Evolutionary conservation across 1,140 invertebrate species (phyloP), one percentile per base, ranked within the genome.

Genomic region (Leptonema lineaticorne): DNA sequence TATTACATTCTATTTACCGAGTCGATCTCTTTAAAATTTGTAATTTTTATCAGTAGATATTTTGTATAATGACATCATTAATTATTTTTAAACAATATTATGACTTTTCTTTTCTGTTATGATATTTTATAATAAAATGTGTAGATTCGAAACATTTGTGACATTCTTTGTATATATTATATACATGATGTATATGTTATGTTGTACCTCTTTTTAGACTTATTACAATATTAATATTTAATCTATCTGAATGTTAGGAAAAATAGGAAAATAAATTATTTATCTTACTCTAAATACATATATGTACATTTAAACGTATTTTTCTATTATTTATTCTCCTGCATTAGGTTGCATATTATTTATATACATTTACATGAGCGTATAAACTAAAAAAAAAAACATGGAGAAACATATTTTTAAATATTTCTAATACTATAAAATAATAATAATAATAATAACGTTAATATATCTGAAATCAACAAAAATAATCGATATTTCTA

Each of bases 211-310:
- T 45, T 50, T 50, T 24, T 66, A 66, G 48, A 66, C 29, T 56
- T 66, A 66, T 57, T 46, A 27, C 53, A 58, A 37, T 66, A 66
- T 57, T 66, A 24, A 58, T 66, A 58, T 66, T 66, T 66, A 66
- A 66, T 66, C 64, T 37, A 66, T 57, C 64, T 66, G 53, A 66
- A 66, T 66, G 64, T 66, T 66, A 66, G 64, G 45, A 50, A 57
- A 64, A 64, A 64, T 64, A 64, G 62, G 59, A 45, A 37, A 64
- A 29, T 64, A 50, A 64, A 64, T 64, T 50, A 50, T 46, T 62
- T 62, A 62, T 62, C 59, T 16, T 33, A 59, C 28, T 59, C 57
- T 59, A 59, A 59, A 37, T 37, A 59, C 33, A 53, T 57, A 30
- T 59, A 59, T 33, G 20, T 53, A 53, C 24, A 59, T 37, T 20